These are phyloP conservation scores for Ephialtes manifestator DNA, from an alignment of 2,888 invertebrate species.

Conservation along the genomic window DNA sequence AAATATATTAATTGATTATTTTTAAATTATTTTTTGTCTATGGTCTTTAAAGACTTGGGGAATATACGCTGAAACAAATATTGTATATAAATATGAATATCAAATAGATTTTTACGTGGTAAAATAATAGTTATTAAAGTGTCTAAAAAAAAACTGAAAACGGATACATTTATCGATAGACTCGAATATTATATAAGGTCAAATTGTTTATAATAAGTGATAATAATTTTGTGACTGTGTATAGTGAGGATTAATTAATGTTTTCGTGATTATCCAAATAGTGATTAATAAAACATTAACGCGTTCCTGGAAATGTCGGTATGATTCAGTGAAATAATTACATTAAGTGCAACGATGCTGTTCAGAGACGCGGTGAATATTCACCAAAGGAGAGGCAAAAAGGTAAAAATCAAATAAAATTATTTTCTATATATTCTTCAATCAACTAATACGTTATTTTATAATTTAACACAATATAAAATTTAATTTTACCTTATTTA, in stretches of 20 bases:
- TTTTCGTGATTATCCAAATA: not conserved
- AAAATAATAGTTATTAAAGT: conserved; percentile 7
- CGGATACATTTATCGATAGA: not conserved
- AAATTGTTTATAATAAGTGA: conserved; percentile 13
- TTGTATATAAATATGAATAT: conserved; percentile 21
- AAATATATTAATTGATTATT: not conserved
- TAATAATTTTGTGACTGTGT: not conserved
- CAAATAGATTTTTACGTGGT: not conserved
- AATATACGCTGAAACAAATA: conserved; percentile 46
- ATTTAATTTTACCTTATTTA: not conserved
- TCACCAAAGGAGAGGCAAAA: not conserved
- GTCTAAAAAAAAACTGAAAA: conserved; percentile 3
- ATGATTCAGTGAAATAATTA: not conserved
- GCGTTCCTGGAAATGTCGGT: not conserved
- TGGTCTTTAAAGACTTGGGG: conserved; percentile 35
- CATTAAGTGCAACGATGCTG: conserved; percentile 13
- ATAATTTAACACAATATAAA: not conserved
- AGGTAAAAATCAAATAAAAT: conserved; percentile 14
- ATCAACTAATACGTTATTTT: not conserved
- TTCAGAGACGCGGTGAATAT: not conserved
- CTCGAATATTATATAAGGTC: conserved; percentile 3
- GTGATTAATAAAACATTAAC: not conserved
- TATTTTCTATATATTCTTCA: not conserved
- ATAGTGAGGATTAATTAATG: conserved; percentile 8
- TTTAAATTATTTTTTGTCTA: not conserved